Percentiles rank a stretch among this genome's conserved stretches.
phyloP scores from a whole-genome alignment of 2,797 vertebrate species.

The Menidia menidia region DNA sequence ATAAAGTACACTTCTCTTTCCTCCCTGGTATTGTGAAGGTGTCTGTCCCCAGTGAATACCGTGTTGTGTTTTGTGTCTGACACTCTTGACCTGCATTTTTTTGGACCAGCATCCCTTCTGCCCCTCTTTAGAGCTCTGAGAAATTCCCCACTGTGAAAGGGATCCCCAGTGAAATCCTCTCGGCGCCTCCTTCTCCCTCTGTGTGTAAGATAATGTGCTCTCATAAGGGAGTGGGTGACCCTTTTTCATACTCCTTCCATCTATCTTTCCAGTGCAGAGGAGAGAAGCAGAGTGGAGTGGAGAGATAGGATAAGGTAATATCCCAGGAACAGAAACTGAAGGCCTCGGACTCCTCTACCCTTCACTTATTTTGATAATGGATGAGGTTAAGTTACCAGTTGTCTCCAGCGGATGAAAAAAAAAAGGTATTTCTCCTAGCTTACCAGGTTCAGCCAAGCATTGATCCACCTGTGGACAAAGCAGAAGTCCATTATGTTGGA shows the following conservation, averaged over 20 bases:
- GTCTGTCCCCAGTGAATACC: constrained; percentile 61
- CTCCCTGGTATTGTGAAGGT: constrained; percentile 58
- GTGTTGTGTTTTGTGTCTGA: constrained; percentile 67
- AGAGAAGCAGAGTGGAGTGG: constrained; percentile 18
- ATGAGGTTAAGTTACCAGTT: constrained; percentile 48
- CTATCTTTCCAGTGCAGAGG: constrained; percentile 40
- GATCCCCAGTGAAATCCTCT: constrained; percentile 37
- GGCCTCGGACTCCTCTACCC: constrained; percentile 31
- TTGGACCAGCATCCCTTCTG: constrained; percentile 48
- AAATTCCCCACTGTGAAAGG: constrained; percentile 39
- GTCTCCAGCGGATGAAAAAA: constrained; percentile 52
- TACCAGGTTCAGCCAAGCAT: constrained; percentile 41
- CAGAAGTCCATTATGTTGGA: constrained; percentile 73
- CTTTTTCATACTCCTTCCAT: constrained; percentile 54
- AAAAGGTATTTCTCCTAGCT: constrained; percentile 60
- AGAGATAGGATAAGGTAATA: constrained; percentile 49
- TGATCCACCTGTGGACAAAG: constrained; percentile 69
- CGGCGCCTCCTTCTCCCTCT: constrained; percentile 38
- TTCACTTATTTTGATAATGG: constrained; percentile 49
- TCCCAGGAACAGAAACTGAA: constrained; percentile 49
- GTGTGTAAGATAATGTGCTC: constrained; percentile 64
- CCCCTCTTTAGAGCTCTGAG: constrained; percentile 45
- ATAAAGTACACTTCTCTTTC: constrained; percentile 69
- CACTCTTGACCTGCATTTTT: constrained; percentile 75
- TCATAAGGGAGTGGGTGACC: constrained; percentile 47